phyloP scores from a whole-genome alignment of 2,113 vertebrate species.

The Conger conger region DNA sequence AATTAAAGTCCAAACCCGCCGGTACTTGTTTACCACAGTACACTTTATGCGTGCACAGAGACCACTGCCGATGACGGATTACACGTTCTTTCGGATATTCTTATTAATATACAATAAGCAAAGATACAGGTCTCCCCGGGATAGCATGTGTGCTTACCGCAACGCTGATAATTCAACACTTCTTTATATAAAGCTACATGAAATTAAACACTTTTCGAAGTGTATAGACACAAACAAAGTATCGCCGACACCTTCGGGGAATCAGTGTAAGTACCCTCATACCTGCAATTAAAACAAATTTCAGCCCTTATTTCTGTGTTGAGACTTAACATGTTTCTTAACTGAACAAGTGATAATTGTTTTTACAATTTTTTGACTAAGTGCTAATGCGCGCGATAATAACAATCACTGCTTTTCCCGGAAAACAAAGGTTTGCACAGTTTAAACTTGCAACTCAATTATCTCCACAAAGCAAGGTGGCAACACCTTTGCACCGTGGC shows the following conservation, averaged over 20 bases:
- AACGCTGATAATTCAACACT: not conserved
- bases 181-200: not conserved
- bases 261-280: not conserved
- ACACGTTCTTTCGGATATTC: not conserved
- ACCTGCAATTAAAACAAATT: constrained; percentile 18
- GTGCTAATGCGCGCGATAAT: not conserved
- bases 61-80: not conserved
- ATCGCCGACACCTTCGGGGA: not conserved
- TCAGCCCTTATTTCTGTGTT: not conserved
- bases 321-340: constrained; percentile 15
- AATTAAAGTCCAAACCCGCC: not conserved
- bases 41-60: not conserved
- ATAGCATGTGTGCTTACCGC: not conserved
- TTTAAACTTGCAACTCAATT: constrained; percentile 4
- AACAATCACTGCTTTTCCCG: not conserved
- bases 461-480: constrained; percentile 21
- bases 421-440: not conserved
- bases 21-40: not conserved
- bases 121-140: not conserved
- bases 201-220: constrained; percentile 5
- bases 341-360: constrained; percentile 10
- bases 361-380: constrained; percentile 8
- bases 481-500: not conserved
- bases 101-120: not conserved
- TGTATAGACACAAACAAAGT: not conserved